Conservation (phyloP, 2,113 vertebrate genomes). For the Tapirus terrestris region DNA sequence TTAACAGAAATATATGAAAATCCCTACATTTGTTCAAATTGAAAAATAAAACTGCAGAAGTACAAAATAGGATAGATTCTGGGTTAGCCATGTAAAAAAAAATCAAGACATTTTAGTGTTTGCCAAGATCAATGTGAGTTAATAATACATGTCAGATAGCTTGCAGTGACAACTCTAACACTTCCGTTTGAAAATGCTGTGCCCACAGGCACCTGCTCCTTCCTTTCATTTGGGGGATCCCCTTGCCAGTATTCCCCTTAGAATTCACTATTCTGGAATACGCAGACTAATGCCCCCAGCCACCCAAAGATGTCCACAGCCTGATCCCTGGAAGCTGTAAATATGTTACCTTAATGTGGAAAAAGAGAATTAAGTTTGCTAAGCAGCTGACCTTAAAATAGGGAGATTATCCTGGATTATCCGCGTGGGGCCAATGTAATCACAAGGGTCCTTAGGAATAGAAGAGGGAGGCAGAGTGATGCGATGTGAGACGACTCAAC, state of each 20-base stretch:
- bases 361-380: slow-evolving; percentile 9
- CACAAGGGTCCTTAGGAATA: background rate
- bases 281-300: background rate
- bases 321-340: background rate
- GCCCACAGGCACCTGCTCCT: background rate
- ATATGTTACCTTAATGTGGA: background rate
- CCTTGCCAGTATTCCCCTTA: background rate
- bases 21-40: background rate
- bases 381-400: background rate
- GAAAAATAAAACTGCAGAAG: background rate
- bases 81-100: background rate
- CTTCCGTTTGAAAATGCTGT: background rate
- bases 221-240: background rate
- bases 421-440: background rate
- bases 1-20: background rate
- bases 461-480: background rate
- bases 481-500: background rate
- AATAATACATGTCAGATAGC: background rate
- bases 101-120: background rate
- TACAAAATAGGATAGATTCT: background rate
- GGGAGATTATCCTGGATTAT: background rate
- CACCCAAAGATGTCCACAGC: background rate
- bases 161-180: background rate
- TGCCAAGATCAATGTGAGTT: background rate
- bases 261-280: background rate